A percentile compares a stretch with the other conserved stretches of the same genome.
Conservation (phyloP, 2,797 vertebrate genomes). For the Adrianichthys oophorus region DNA sequence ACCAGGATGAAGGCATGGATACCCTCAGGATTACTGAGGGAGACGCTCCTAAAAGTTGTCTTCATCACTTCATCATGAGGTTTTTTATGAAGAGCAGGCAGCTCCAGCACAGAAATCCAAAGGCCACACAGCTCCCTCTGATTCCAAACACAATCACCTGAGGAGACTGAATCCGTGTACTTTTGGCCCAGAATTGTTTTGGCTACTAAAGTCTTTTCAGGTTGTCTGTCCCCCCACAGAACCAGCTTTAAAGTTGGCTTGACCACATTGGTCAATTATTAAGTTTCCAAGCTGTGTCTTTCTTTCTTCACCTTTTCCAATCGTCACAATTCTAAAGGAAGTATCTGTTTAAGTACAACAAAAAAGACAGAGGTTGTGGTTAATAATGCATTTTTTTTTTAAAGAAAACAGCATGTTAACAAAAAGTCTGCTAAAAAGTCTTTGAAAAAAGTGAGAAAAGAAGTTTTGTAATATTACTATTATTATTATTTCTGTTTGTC, state of each 20-base stretch:
- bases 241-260: slow-evolving; percentile 1
- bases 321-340: background rate
- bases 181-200: background rate
- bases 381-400: no score
- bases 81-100: background rate
- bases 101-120: slow-evolving; percentile 4
- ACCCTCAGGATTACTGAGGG: slow-evolving; percentile 9
- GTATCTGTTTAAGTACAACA: background rate
- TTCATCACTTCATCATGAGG: slow-evolving; percentile 1
- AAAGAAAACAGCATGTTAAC: background rate
- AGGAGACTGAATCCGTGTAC: background rate
- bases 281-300: background rate
- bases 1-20: slow-evolving; percentile 14
- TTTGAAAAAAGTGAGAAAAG: no score
- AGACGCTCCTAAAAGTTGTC: slow-evolving; percentile 2
- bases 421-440: no score
- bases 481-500: no score
- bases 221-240: background rate
- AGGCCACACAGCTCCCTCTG: slow-evolving; percentile 1
- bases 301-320: slow-evolving; percentile 1
- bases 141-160: background rate
- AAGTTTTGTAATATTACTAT: no score
- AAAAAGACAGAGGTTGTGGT: background rate
- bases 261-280: background rate
- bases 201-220: background rate